Base-by-base conservation (phyloP, 2,888 invertebrate species). In the Cheilosia urbana region DNA sequence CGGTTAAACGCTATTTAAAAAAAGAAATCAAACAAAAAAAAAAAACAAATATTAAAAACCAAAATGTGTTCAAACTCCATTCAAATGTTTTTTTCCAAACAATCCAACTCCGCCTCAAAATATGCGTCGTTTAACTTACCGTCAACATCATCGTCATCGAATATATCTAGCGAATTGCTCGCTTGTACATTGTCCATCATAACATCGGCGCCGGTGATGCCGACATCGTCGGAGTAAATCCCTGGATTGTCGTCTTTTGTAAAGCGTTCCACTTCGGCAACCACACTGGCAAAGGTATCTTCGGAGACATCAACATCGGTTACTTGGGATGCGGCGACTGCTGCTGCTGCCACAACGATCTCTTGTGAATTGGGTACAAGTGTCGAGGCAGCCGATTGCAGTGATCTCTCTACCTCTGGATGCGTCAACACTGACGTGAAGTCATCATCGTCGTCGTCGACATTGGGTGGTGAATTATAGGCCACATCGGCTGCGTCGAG, bases 121-220 rank as follows among this genome's bases (percentile, higher is more conserved):
- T 40, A 49, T 60, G 58, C 60, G 21, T 65, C 49, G 51, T n/a
- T 65, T 49, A 45, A 85, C 81, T 85, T 68, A 85, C 85, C 85
- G 58, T 85, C 76, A 71, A 78, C 80, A 45, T 83, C 85, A 66
- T 85, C 84, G 51, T 81, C 72, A 24, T 79, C 81, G 53, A 85
- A 85, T 58, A 85, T 81, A 15, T 85, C 85, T 37, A 85, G 47
- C 4, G 85, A 85, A 19, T 81, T 75, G 15, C 63, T 65, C 9
- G 45, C 85, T 53, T 85, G 85, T 11, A 80, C 85, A 53, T 77
- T 85, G 40, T 85, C 81, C 85, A 85, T 85, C 85, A 85, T 85
- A 11, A 85, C 85, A 63, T 85, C 85, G 11, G 47, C 45, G 7
- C 85, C 85, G 11, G 85, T 81, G 21, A 85, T 81, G 57, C 85